phyloP scores from a whole-genome alignment of 2,888 invertebrate genomes.

The Drosophila cognata region DNA sequence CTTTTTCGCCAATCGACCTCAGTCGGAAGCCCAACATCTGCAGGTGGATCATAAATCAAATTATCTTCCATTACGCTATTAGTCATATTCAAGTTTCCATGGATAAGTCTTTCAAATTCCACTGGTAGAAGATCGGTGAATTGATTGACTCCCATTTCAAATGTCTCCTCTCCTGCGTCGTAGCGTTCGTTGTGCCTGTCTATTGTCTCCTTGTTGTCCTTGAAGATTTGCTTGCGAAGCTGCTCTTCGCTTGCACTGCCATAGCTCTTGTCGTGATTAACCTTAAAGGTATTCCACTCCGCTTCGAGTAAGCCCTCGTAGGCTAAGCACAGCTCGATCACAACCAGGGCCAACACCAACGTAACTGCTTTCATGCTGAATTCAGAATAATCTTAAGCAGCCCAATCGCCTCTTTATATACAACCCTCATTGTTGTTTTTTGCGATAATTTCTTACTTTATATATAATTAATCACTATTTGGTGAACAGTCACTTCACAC shows the following conservation, averaged over 20 bases:
- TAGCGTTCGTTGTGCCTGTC: conserved; percentile 92
- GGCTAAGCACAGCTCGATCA: conserved; percentile 1
- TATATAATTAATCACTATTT: too few species aligned
- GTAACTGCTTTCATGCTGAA: conserved; percentile 22
- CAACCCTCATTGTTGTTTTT: too few species aligned
- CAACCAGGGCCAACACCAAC: neutral
- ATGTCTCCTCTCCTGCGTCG: conserved; percentile 88
- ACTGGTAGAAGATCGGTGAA: conserved; percentile 94
- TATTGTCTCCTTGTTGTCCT: conserved; percentile 92
- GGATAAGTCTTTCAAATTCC: conserved; percentile 88
- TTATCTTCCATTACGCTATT: conserved; percentile 2
- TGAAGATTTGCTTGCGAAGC: conserved; percentile 93
- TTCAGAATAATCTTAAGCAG: neutral
- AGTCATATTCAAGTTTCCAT: conserved; percentile 19
- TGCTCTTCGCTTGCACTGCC: conserved; percentile 89
- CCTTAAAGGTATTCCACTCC: conserved; percentile 29
- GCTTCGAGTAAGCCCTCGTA: neutral
- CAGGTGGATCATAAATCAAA: too few species aligned
- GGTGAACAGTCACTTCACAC: too few species aligned
- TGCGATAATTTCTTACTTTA: too few species aligned
- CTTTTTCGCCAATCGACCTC: too few species aligned
- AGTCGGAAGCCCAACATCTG: too few species aligned
- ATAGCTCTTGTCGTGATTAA: conserved; percentile 88
- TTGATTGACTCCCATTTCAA: conserved; percentile 90
- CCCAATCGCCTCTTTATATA: neutral